Evolutionary conservation across 1,140 invertebrate genomes (phyloP).

Genomic region (Drosophila bifasciata): DNA sequence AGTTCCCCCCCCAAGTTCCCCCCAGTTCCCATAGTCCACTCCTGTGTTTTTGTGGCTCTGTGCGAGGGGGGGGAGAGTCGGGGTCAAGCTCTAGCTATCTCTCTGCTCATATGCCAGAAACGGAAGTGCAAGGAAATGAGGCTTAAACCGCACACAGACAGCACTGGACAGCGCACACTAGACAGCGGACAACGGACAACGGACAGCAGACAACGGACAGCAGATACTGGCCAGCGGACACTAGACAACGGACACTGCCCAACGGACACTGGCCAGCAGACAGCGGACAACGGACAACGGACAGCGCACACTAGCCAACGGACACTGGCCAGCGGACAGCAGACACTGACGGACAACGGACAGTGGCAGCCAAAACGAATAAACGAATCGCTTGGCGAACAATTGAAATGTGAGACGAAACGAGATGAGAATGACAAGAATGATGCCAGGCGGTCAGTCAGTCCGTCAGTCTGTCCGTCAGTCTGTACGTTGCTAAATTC

Average conservation of each 20-base stretch:
- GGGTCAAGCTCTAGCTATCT: conserved; percentile 47
- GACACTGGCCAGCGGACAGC: no score
- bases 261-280: no score
- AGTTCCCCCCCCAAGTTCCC: no score
- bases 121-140: conserved; percentile 78
- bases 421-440: conserved; percentile 19
- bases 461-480: conserved; percentile 11
- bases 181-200: conserved; percentile 18
- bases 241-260: no score
- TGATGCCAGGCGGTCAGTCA: conserved; percentile 17
- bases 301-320: no score
- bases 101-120: conserved; percentile 65
- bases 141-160: conserved; percentile 73
- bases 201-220: conserved; percentile 1
- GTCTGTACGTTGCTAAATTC: conserved; percentile 10
- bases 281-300: no score
- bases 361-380: background rate
- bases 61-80: conserved; percentile 1
- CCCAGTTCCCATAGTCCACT: no score
- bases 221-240: no score
- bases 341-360: conserved; percentile 20
- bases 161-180: conserved; percentile 14
- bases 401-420: conserved; percentile 73
- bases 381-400: conserved; percentile 44
- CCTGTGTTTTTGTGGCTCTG: background rate